A percentile compares a stretch with the other conserved stretches of the same genome.
phyloP scores from a whole-genome alignment of 2,888 invertebrate genomes.

The Physocephala rufipes region DNA sequence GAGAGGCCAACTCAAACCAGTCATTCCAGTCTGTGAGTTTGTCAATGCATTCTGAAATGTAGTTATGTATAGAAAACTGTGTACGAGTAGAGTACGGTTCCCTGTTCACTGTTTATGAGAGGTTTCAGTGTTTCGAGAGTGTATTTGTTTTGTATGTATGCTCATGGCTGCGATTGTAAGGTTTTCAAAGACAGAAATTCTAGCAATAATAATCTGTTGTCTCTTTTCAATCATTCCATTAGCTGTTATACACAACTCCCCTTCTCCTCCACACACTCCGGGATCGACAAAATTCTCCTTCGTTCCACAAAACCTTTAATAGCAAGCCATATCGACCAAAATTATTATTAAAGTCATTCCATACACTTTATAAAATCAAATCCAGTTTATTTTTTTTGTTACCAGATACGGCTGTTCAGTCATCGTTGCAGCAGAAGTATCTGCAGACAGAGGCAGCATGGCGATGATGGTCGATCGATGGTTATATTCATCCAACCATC shows the following conservation, averaged over 20 bases:
- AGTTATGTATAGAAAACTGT: not conserved
- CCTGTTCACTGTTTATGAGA: not conserved
- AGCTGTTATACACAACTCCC: conserved; percentile 1
- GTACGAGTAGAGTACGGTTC: not conserved
- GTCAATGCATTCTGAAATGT: not conserved
- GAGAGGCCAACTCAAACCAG: too few species aligned
- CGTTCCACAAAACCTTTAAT: too few species aligned
- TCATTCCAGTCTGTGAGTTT: too few species aligned
- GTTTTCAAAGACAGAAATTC: conserved; percentile 2
- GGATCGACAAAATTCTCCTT: not conserved
- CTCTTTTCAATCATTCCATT: conserved; percentile 3
- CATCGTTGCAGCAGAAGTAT: not conserved
- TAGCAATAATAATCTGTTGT: conserved; percentile 22
- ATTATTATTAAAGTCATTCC: conserved; percentile 21
- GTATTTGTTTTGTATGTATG: conserved; percentile 1
- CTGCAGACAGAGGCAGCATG: not conserved
- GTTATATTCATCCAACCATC: not conserved
- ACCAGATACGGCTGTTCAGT: conserved; percentile 15
- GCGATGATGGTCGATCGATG: too few species aligned
- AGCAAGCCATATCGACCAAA: too few species aligned
- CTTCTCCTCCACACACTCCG: not conserved
- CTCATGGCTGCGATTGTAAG: too few species aligned
- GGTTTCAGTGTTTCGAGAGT: not conserved
- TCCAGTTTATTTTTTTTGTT: not conserved
- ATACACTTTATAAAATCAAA: conserved; percentile 27